These are phyloP conservation scores for Anorthoa munda DNA, from an alignment of 2,888 invertebrate species.

Conservation along the genomic window DNA sequence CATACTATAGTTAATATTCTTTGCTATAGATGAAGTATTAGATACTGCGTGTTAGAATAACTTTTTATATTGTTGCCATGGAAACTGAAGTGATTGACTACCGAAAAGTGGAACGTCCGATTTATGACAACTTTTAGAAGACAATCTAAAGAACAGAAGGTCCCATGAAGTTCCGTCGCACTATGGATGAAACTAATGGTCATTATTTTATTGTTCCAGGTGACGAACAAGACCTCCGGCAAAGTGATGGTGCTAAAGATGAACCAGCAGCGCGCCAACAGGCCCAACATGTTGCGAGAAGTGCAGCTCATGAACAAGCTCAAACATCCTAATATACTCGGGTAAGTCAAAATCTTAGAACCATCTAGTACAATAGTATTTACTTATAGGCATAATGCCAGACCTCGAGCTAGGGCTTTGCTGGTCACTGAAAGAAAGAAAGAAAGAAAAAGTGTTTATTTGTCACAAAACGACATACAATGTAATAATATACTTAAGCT, in stretches of 20 bases:
- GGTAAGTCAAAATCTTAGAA: slow-evolving; percentile 89
- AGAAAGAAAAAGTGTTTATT: no score
- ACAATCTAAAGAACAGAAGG: no score
- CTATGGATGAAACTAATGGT: slow-evolving; percentile 6
- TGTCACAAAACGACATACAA: no score
- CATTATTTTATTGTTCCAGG: slow-evolving; percentile 90
- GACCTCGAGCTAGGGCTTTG: no score
- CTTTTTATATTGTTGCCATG: no score
- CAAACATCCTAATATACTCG: slow-evolving; percentile 98
- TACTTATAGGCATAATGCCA: no score
- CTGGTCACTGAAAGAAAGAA: no score
- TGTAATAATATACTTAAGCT: no score
- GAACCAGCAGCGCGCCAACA: slow-evolving; percentile 98
- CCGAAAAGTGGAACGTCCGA: not conserved
- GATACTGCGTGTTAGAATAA: no score
- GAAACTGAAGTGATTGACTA: not conserved
- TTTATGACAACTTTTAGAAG: not conserved
- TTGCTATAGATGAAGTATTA: no score
- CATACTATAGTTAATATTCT: not conserved
- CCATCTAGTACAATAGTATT: not conserved
- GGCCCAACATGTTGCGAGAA: slow-evolving; percentile 98
- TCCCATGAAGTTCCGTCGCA: not conserved
- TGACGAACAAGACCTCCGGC: slow-evolving; percentile 97
- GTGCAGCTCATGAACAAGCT: slow-evolving; percentile 99
- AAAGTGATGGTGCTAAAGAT: slow-evolving; percentile 99